Percentiles rank a stretch among this genome's conserved stretches.
phyloP scores from a whole-genome alignment of 2,113 vertebrate species.

The Neogobius melanostomus region DNA sequence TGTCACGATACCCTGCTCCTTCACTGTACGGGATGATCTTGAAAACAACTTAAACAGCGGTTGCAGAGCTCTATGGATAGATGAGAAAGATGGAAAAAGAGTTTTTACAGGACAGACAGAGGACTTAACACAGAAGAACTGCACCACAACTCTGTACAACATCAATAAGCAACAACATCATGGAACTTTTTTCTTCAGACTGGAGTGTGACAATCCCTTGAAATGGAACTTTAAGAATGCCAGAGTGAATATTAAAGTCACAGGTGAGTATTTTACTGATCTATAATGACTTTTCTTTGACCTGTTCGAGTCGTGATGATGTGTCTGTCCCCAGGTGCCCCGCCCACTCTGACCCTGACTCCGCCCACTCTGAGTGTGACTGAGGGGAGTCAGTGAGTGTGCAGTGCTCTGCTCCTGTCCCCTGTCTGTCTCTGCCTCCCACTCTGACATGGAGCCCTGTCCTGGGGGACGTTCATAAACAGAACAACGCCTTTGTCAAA shows the following conservation, averaged over 20 bases:
- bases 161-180: not conserved
- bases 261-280: not conserved
- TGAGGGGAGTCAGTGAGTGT: too few species aligned
- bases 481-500: too few species aligned
- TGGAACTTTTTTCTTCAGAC: not conserved
- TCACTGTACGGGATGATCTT: fast-evolving
- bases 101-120: not conserved
- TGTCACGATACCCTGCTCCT: slow-evolving; percentile 45
- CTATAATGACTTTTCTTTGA: not conserved
- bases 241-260: not conserved
- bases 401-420: too few species aligned
- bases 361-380: too few species aligned
- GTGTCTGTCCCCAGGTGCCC: not conserved
- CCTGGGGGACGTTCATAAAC: too few species aligned
- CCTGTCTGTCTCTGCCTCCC: too few species aligned
- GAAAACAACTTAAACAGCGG: fast-evolving
- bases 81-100: not conserved
- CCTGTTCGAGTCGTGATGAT: not conserved
- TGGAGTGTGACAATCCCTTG: not conserved
- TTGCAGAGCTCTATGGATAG: not conserved
- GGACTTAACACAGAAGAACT: slow-evolving; percentile 1
- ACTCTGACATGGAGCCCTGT: too few species aligned
- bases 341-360: slow-evolving; percentile 1
- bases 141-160: not conserved
- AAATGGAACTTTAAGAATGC: not conserved